A percentile compares a stretch with the other conserved stretches of the same genome.
phyloP scores from a whole-genome alignment of 1,140 invertebrate genomes.

The Trachymyrmex septentrionalis region DNA sequence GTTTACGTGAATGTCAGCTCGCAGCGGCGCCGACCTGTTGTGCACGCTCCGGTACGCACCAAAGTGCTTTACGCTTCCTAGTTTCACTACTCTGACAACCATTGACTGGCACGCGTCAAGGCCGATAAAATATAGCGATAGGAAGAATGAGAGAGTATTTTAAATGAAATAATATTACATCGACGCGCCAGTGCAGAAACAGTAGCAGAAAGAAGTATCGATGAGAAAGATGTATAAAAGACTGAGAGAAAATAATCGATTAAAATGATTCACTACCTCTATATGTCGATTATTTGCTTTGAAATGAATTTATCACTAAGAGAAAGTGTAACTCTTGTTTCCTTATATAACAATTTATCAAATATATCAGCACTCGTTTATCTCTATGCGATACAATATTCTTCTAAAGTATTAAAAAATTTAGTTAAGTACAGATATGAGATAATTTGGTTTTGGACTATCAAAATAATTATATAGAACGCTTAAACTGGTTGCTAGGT shows the following conservation, averaged over 20 bases:
- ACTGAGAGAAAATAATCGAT: not conserved
- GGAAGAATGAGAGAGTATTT: not conserved
- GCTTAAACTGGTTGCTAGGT: no score
- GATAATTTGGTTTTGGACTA: no score
- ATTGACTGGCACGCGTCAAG: constrained; percentile 34
- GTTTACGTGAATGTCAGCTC: constrained; percentile 62
- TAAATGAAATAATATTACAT: not conserved
- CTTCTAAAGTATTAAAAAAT: no score
- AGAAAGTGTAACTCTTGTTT: not conserved
- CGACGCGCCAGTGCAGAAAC: not conserved
- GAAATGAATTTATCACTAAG: not conserved
- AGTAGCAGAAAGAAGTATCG: not conserved
- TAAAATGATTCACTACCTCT: not conserved
- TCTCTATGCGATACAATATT: not conserved
- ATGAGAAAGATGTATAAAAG: not conserved
- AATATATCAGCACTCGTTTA: not conserved
- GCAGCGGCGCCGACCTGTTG: constrained; percentile 3
- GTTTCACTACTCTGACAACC: constrained; percentile 30
- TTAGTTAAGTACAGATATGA: no score
- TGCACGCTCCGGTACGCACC: constrained; percentile 6
- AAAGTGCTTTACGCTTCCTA: constrained; percentile 59
- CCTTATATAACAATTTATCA: not conserved
- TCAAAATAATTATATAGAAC: no score
- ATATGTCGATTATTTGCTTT: not conserved
- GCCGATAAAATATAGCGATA: not conserved